phyloP scores from a whole-genome alignment of 1,140 invertebrate genomes.

The Drosophila murphyi region DNA sequence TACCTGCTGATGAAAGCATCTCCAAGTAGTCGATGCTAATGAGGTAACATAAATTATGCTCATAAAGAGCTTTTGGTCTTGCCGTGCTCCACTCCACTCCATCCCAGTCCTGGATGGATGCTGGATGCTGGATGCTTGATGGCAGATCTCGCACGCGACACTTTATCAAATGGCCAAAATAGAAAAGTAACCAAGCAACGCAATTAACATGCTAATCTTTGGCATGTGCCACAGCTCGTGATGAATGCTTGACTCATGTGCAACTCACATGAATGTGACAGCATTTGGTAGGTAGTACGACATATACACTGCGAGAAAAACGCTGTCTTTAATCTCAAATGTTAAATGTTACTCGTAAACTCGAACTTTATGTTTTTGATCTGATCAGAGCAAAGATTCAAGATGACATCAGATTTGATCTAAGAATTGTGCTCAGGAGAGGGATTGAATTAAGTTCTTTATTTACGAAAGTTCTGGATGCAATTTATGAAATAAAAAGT shows the following conservation, averaged over 20 bases:
- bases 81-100: not conserved
- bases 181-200: slow-evolving; percentile 29
- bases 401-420: no score
- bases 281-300: not conserved
- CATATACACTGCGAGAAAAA: not conserved
- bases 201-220: slow-evolving; percentile 46
- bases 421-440: no score
- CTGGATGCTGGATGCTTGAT: not conserved
- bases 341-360: no score
- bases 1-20: not conserved
- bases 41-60: not conserved
- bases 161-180: slow-evolving; percentile 22
- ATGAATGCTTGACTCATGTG: slow-evolving; percentile 11
- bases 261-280: not conserved
- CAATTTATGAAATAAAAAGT: no score
- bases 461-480: no score
- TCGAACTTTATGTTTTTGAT: no score
- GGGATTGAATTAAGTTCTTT: no score
- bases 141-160: slow-evolving; percentile 19
- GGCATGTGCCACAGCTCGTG: slow-evolving; percentile 29
- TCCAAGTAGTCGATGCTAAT: not conserved
- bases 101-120: not conserved
- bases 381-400: no score
- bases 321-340: not conserved
- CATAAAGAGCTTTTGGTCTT: not conserved